Evolutionary conservation across 2,888 invertebrate species (phyloP), one percentile per base, ranked within the genome.

Genomic region (Hypercompe scribonia): DNA sequence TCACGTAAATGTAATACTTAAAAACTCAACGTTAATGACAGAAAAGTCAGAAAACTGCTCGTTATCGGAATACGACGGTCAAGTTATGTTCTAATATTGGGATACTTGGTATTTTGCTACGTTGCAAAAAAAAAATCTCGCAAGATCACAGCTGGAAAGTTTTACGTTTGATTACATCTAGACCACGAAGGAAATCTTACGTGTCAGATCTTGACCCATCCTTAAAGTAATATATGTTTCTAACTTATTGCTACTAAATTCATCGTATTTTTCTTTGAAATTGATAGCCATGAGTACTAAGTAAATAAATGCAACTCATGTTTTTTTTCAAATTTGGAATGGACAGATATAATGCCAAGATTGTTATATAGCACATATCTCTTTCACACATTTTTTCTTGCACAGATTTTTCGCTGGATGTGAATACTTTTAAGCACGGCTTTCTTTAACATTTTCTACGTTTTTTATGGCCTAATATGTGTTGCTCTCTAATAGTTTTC

Each of bases 161-260:
- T 66, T 73, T 69, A 73, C 74, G 73, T 68, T n/a, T 73, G 74
- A 72, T 81, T 77, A 72, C 71, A 46, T 61, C 39, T 58, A 31
- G 66, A 66, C 24, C 74, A 66, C 69, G 61, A 71, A 70, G 67
- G 68, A 65, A 69, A 63, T 15, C 42, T 58, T 72, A 42, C 58
- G 50, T 63, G 65, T 39, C 39, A 65, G 68, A 71, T 72, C 71
- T 66, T 72, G 63, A 66, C 54, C 50, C n/a, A 33, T n/a, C 73
- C 70, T 36, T 65, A 36, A 70, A 24, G 18, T 46, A n/a, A 39
- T 64, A 70, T 46, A 15, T 34, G 34, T 46, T 34, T 34, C 46
- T 63, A 42, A 58, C n/a, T 68, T 11, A 34, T 54, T 68, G 68
- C 36, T 18, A 24, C 24, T 50, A 24, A 50, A 46, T 21, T 67